Evolutionary conservation across 2,797 vertebrate species (phyloP), one percentile per base, ranked within the genome.

Genomic region (Anguilla megastoma): DNA sequence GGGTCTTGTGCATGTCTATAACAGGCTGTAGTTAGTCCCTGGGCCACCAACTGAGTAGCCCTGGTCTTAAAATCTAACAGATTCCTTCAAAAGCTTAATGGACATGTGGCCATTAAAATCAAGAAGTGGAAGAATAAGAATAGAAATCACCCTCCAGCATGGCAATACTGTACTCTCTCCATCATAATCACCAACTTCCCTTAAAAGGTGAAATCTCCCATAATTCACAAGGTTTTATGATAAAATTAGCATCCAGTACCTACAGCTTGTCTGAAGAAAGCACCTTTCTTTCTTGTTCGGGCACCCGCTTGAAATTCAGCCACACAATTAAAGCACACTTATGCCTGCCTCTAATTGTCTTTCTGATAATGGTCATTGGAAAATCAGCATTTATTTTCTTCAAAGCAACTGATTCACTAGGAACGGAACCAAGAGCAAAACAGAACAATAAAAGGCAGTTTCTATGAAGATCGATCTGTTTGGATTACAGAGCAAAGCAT

Each of bases 171-270:
- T 45, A 45, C 41, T 45, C 87, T 87, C 88, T 90, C 90, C 90
- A 86, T 90, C 87, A 90, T 88, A 91, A 90, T 93, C 89, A 91
- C 88, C 86, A 89, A 54, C 52, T 10, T 91, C 92, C 90, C 91
- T 91, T 91, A 83, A 87, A 88, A 87, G 88, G 90, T 91, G 76
- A 89, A 89, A 91, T 86, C 83, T 88, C 66, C 86, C 71, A 69
- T 82, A 85, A 50, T 90, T 87, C 84, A 86, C 82, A 85, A 84
- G 88, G 69, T 86, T 88, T 87, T 85, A 84, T 87, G 56, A 88
- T 89, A 89, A 90, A 63, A 91, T 89, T 30, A 33, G 88, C 84
- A 90, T 89, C 56, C 48, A 86, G 52, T 87, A 83, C 88, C 86
- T 9, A 87, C 41, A 86, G 79, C 91, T 89, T 91, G 91, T 92